Evolutionary conservation across 2,113 vertebrate species (phyloP).

Genomic region (Triplophysa rosa): DNA sequence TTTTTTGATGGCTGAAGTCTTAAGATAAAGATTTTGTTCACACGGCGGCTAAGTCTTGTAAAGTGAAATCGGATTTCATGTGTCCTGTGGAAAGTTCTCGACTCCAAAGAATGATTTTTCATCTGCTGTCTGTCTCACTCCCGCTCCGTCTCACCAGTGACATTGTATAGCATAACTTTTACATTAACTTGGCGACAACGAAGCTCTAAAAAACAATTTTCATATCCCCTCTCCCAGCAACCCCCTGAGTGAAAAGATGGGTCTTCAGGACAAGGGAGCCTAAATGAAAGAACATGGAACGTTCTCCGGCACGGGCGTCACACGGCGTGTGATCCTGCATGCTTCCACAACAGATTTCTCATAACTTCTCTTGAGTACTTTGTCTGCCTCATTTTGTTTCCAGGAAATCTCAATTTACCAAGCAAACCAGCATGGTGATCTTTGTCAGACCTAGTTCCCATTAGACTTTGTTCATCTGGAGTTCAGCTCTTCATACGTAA

Average conservation of each 20-base stretch:
- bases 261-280: constrained; percentile 61
- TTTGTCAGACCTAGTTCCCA: constrained; percentile 48
- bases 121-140: constrained; percentile 52
- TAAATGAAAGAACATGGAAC: constrained; percentile 61
- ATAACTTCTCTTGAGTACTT: constrained; percentile 52
- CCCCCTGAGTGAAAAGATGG: constrained; percentile 59
- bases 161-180: constrained; percentile 59
- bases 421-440: constrained; percentile 60
- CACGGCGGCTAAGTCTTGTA: constrained; percentile 45
- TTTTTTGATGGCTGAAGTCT: background rate
- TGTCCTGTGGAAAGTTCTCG: constrained; percentile 68
- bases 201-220: constrained; percentile 54
- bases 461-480: constrained; percentile 22
- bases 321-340: constrained; percentile 66
- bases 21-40: constrained; percentile 23
- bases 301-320: constrained; percentile 70
- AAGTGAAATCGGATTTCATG: constrained; percentile 59
- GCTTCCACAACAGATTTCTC: constrained; percentile 55
- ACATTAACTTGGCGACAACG: constrained; percentile 60
- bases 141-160: constrained; percentile 3
- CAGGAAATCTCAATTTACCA: constrained; percentile 71
- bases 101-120: constrained; percentile 57
- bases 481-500: constrained; percentile 27
- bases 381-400: constrained; percentile 54
- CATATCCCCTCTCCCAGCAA: constrained; percentile 56